Percentiles rank a stretch among this genome's conserved stretches.
Conservation (phyloP, 2,113 vertebrate species). For the Chionis minor region DNA sequence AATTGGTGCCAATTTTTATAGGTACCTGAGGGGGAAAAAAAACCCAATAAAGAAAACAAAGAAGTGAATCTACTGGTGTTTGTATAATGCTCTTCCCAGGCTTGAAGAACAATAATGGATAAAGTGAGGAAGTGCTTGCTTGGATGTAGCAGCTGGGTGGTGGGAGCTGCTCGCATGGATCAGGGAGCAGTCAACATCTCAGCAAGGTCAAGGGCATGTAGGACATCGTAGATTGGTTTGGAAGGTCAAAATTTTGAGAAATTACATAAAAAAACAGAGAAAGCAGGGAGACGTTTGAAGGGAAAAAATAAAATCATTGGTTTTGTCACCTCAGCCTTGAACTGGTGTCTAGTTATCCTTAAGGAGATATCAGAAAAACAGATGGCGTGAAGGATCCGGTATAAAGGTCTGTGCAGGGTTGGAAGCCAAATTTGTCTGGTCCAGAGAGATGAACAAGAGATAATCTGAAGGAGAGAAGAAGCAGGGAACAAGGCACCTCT, state of each 20-base stretch:
- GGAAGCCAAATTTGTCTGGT: not conserved
- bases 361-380: not conserved
- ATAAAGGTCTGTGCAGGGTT: not conserved
- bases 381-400: not conserved
- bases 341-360: not conserved
- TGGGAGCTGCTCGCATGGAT: fast-evolving
- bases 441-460: not conserved
- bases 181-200: not conserved
- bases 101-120: not conserved
- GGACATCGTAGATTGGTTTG: not conserved
- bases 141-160: not conserved
- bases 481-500: not conserved
- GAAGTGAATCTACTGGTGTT: not conserved
- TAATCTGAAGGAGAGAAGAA: not conserved
- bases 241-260: not conserved
- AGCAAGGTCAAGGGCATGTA: not conserved
- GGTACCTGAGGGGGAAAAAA: not conserved
- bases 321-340: not conserved
- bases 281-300: not conserved
- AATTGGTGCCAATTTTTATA: not conserved
- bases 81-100: fast-evolving
- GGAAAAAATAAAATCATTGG: not conserved
- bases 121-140: not conserved
- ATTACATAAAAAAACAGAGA: not conserved
- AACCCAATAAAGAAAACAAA: not conserved